phyloP scores from a whole-genome alignment of 2,113 vertebrate genomes.

The Microtus richardsoni region DNA sequence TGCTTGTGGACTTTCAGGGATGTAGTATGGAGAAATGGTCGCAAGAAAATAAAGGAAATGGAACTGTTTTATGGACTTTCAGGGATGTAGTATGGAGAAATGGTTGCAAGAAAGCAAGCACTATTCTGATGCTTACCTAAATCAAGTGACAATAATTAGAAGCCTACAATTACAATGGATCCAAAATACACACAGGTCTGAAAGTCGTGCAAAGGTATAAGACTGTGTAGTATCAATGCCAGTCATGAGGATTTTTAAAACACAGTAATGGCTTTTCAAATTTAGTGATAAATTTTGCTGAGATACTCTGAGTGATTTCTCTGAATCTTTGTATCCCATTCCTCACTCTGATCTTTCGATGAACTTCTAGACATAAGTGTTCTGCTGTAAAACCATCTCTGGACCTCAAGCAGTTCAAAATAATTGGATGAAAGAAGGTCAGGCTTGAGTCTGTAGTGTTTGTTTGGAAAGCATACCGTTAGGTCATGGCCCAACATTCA shows the following conservation, averaged over 20 bases:
- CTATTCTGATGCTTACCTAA: not conserved
- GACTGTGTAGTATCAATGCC: not conserved
- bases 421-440: not conserved
- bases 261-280: not conserved
- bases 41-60: not conserved
- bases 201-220: not conserved
- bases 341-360: constrained; percentile 32
- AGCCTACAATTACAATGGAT: not conserved
- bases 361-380: not conserved
- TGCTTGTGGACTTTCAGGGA: not conserved
- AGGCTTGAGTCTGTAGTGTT: constrained; percentile 17
- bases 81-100: not conserved
- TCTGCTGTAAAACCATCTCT: constrained; percentile 21
- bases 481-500: not conserved
- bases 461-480: not conserved
- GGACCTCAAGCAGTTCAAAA: constrained; percentile 2
- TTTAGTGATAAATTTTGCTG: not conserved
- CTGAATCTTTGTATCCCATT: constrained; percentile 44
- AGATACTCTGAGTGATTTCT: constrained; percentile 44
- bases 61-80: not conserved
- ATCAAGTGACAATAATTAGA: not conserved
- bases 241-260: not conserved
- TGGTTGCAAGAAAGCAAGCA: not conserved
- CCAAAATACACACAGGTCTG: rapidly evolving
- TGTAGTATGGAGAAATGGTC: not conserved